Percentiles rank a stretch among this genome's conserved stretches.
Evolutionary conservation across 2,797 vertebrate genomes (phyloP).

Genomic region (Mus minutoides): DNA sequence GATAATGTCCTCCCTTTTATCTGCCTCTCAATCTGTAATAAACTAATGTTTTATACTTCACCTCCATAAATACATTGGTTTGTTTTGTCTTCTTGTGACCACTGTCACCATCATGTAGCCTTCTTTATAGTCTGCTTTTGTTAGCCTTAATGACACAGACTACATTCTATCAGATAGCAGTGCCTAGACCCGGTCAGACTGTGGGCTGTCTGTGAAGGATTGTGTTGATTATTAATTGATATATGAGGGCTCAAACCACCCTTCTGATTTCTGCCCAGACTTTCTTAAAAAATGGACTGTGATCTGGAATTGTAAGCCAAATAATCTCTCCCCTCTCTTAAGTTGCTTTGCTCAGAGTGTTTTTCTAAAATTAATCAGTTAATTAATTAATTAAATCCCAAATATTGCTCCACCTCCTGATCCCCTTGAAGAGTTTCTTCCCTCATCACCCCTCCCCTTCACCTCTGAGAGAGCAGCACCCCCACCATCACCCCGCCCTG

Average conservation of each 20-base stretch:
- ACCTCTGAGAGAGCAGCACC: too few relatives aligned
- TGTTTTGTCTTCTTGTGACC: neutral
- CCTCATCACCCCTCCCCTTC: too few relatives aligned
- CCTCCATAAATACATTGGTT: neutral
- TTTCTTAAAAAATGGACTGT: too few relatives aligned
- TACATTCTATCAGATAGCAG: neutral
- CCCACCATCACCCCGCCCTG: too few relatives aligned
- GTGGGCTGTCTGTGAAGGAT: neutral
- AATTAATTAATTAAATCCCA: too few relatives aligned
- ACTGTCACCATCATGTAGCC: neutral
- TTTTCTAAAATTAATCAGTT: too few relatives aligned
- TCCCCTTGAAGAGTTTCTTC: too few relatives aligned
- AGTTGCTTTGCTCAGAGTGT: neutral
- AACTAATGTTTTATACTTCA: neutral
- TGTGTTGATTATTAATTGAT: neutral
- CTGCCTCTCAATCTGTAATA: neutral
- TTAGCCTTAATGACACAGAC: neutral
- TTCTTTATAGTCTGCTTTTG: neutral
- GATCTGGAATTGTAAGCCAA: neutral
- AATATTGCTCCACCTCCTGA: too few relatives aligned
- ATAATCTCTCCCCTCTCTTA: neutral
- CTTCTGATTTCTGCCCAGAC: neutral
- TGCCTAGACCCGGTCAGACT: neutral
- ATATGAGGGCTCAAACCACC: rapidly evolving
- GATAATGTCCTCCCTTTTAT: neutral